These are phyloP conservation scores for Brachypodius melanocephalos DNA, from an alignment of 2,113 vertebrate genomes.

Conservation along the genomic window DNA sequence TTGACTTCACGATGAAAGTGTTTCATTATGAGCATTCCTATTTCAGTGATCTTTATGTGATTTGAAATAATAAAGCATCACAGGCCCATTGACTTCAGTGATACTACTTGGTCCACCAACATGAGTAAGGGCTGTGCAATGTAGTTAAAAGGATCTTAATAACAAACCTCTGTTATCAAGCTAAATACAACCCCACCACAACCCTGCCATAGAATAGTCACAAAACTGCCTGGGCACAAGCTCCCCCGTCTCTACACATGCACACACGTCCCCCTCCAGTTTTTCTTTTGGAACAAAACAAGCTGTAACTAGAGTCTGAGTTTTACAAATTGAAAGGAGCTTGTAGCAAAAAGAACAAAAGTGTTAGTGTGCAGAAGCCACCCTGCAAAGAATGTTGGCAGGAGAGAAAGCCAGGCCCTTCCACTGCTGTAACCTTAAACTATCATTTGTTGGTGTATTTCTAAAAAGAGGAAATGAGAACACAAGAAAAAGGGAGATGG, in stretches of 20 bases:
- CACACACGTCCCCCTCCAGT: background rate
- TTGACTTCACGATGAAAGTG: constrained; percentile 38
- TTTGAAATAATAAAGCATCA: constrained; percentile 44
- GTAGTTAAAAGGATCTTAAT: constrained; percentile 17
- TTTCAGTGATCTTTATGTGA: constrained; percentile 51
- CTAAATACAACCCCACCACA: constrained; percentile 9
- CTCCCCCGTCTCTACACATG: background rate
- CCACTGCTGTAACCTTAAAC: constrained; percentile 59
- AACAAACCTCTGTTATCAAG: constrained; percentile 42
- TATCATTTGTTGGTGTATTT: constrained; percentile 56
- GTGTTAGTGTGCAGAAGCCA: constrained; percentile 43
- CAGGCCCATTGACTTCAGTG: constrained; percentile 33
- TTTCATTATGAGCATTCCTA: constrained; percentile 22
- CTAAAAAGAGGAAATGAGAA: constrained; percentile 15
- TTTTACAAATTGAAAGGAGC: constrained; percentile 53
- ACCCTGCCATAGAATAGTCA: background rate
- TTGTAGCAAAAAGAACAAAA: constrained; percentile 59
- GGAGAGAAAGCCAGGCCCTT: constrained; percentile 43
- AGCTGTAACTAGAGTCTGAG: constrained; percentile 56
- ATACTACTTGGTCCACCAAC: constrained; percentile 7
- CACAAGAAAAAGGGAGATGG: background rate
- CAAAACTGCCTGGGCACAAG: background rate
- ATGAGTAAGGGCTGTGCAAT: constrained; percentile 37
- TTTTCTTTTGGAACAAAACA: constrained; percentile 53
- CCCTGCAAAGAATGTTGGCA: constrained; percentile 63